Evolutionary conservation across 2,797 vertebrate species (phyloP).

Genomic region (Sebastes baramenuke): DNA sequence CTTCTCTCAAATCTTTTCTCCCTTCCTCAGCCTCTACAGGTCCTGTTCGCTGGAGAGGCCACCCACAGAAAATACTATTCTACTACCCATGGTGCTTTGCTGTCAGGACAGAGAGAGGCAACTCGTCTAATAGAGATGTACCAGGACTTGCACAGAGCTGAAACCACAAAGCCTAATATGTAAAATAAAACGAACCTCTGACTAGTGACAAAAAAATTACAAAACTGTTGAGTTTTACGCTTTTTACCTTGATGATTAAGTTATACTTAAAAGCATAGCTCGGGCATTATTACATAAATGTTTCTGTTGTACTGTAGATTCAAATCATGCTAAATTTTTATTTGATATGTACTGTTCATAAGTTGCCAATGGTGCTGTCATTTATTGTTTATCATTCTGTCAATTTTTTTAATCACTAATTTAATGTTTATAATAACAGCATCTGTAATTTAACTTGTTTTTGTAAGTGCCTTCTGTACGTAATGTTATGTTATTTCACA

Average conservation of each 20-base stretch:
- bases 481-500: slow-evolving; percentile 84
- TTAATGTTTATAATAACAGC: slow-evolving; percentile 80
- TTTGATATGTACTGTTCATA: slow-evolving; percentile 83
- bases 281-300: slow-evolving; percentile 80
- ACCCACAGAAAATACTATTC: slow-evolving; percentile 99
- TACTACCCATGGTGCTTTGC: slow-evolving; percentile 99
- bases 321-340: slow-evolving; percentile 81
- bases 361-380: slow-evolving; percentile 83
- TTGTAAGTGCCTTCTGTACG: slow-evolving; percentile 99
- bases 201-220: slow-evolving; percentile 81
- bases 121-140: slow-evolving; percentile 94
- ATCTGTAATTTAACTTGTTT: slow-evolving; percentile 86
- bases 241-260: slow-evolving; percentile 74
- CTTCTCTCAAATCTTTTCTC: neutral
- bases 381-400: slow-evolving; percentile 77
- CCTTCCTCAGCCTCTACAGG: slow-evolving; percentile 90
- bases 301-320: slow-evolving; percentile 84
- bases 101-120: slow-evolving; percentile 97
- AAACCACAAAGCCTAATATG: slow-evolving; percentile 84
- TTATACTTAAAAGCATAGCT: slow-evolving; percentile 69
- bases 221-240: slow-evolving; percentile 70
- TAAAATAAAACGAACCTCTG: slow-evolving; percentile 81
- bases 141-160: slow-evolving; percentile 90
- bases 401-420: slow-evolving; percentile 69
- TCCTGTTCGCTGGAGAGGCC: slow-evolving; percentile 98